Conservation (phyloP, 2,797 vertebrate species). For the Characodon lateralis region DNA sequence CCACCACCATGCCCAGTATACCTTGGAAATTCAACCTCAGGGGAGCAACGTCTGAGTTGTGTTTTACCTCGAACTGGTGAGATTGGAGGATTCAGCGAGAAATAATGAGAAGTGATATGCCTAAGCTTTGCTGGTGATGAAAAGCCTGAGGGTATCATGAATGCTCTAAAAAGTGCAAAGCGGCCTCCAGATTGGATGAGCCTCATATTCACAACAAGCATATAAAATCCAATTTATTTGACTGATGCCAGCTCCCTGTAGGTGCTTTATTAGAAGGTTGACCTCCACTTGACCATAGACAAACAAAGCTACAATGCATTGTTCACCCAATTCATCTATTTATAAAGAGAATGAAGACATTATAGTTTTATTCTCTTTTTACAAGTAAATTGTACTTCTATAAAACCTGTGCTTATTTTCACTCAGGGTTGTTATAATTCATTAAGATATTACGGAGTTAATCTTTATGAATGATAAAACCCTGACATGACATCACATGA, state of each 20-base stretch:
- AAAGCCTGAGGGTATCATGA: conserved; percentile 76
- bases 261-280: conserved; percentile 63
- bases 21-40: conserved; percentile 59
- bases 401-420: conserved; percentile 54
- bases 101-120: conserved; percentile 81
- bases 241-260: conserved; percentile 47
- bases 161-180: conserved; percentile 69
- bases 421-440: conserved; percentile 45
- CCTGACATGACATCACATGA: conserved; percentile 51
- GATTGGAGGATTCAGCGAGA: conserved; percentile 77
- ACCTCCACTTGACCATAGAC: conserved; percentile 67
- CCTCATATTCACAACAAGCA: conserved; percentile 64
- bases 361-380: conserved; percentile 51
- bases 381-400: conserved; percentile 47
- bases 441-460: conserved; percentile 43
- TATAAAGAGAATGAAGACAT: conserved; percentile 46
- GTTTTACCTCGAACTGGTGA: conserved; percentile 70
- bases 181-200: conserved; percentile 71
- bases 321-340: conserved; percentile 55
- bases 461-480: conserved; percentile 30
- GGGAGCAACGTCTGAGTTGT: conserved; percentile 56
- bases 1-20: conserved; percentile 17
- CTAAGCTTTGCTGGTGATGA: conserved; percentile 70
- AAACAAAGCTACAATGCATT: conserved; percentile 56
- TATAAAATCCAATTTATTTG: conserved; percentile 73